Percentiles rank a stretch among this genome's conserved stretches.
phyloP scores from a whole-genome alignment of 2,888 invertebrate genomes.

The Drosophila macrospina region DNA sequence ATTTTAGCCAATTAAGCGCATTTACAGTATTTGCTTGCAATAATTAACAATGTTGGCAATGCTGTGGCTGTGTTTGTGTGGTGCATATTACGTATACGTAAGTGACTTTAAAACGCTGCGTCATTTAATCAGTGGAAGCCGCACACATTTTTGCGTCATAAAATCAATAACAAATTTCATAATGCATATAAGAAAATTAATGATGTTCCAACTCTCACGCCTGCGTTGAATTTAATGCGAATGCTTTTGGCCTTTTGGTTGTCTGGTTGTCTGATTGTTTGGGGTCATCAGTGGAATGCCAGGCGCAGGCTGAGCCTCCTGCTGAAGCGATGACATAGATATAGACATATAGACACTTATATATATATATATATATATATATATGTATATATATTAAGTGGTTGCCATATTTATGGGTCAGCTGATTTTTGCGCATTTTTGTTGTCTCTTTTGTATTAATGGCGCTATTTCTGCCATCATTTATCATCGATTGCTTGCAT shows the following conservation, averaged over 20 bases:
- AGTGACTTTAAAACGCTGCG: slow-evolving; percentile 33
- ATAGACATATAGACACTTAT: slow-evolving; percentile 46
- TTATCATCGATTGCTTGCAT: slow-evolving; percentile 73
- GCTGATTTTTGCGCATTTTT: slow-evolving; percentile 42
- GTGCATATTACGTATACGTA: slow-evolving; percentile 35
- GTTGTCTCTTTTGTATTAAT: slow-evolving; percentile 54
- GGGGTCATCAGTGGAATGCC: slow-evolving; percentile 39
- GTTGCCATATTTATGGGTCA: slow-evolving; percentile 58
- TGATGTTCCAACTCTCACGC: slow-evolving; percentile 36
- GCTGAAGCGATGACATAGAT: slow-evolving; percentile 48
- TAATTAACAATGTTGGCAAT: slow-evolving; percentile 42
- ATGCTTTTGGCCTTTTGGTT: slow-evolving; percentile 10
- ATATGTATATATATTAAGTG: slow-evolving; percentile 32
- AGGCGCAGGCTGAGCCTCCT: neutral
- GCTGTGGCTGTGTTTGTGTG: slow-evolving; percentile 6
- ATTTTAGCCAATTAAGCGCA: slow-evolving; percentile 64
- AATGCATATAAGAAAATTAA: slow-evolving; percentile 62
- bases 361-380: slow-evolving; percentile 24
- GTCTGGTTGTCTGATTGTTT: neutral
- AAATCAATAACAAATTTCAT: slow-evolving; percentile 72
- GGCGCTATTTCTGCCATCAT: slow-evolving; percentile 69
- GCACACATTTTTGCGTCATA: slow-evolving; percentile 35
- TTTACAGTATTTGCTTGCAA: slow-evolving; percentile 44
- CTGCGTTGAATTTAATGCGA: slow-evolving; percentile 57
- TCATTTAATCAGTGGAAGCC: slow-evolving; percentile 26